These are phyloP conservation scores for Amblyraja radiata DNA, from an alignment of 2,797 vertebrate species.

Conservation along the genomic window DNA sequence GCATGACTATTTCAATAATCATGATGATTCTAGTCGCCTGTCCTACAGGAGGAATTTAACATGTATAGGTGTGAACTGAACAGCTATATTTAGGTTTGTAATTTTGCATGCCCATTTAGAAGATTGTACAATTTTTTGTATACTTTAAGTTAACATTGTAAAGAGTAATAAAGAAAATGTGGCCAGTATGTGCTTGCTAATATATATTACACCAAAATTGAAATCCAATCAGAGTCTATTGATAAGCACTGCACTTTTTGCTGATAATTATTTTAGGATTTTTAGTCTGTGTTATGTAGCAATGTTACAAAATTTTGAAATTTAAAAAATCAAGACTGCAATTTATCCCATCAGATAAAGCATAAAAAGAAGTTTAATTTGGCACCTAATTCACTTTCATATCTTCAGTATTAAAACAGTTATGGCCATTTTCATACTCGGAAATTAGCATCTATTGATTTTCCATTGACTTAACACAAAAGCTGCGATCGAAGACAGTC, in stretches of 20 bases:
- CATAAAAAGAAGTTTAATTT: no score
- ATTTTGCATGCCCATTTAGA: not conserved
- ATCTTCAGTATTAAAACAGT: no score
- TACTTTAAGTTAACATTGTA: not conserved
- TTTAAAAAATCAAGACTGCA: no score
- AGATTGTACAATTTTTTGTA: not conserved
- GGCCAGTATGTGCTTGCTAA: not conserved
- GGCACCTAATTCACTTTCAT: no score
- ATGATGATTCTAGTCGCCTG: not conserved
- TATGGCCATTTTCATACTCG: no score
- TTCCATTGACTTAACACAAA: no score
- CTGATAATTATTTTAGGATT: slow-evolving; percentile 4
- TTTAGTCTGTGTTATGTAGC: not conserved
- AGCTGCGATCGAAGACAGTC: no score
- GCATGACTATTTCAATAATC: not conserved
- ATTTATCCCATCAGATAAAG: no score
- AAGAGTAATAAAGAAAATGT: not conserved
- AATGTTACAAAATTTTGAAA: no score
- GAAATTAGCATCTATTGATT: no score
- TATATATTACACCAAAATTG: not conserved
- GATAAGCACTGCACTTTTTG: not conserved
- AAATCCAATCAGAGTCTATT: not conserved
- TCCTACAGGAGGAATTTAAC: not conserved
- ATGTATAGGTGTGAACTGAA: not conserved
- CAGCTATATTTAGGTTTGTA: not conserved